Base-by-base conservation (phyloP, 2,797 vertebrate genomes). In the Toxotes lorentzi region DNA sequence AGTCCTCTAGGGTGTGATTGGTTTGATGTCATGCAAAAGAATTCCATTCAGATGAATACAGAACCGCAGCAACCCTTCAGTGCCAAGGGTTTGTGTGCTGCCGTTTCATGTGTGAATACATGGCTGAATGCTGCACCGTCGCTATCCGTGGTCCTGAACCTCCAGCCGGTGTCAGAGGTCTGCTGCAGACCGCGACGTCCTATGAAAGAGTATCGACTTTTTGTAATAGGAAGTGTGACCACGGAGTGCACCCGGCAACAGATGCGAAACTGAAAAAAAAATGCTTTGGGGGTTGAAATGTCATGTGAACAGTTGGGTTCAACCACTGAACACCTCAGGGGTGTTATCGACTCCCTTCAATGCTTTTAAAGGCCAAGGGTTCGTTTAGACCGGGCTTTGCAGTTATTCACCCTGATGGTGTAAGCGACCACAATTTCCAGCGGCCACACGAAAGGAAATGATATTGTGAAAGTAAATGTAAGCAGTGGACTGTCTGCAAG, bases 281-380 rank as follows among this genome's bases (percentile, higher is more conserved):
- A 87, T 62, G 86, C 86, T 90, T 90, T 91, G 88, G 92, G 89
- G 86, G 84, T 92, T 93, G 92, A 94, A 95, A 95, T 95, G 94
- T 93, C 94, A 94, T 93, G 90, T 92, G 91, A 92, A 94, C 93
- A 93, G 93, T 89, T 94, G 92, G 92, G 91, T 92, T 95, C 91
- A 93, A 94, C 91, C 92, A 94, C 91, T 94, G 93, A 95, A 93
- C 93, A 92, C 93, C 88, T 90, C 91, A 89, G 92, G 93, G 91
- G 93, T 94, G 83, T 89, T 91, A 94, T 94, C 76, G 93, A 94
- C 93, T 90, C 88, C 86, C 91, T 91, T 90, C 89, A 86, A 86
- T 89, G 91, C 93, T 91, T 94, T 93, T 88, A 93, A 94, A 94
- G 93, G 93, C 92, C 92, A 93, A 81, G 84, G 88, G 89, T 91